Conservation (phyloP, 2,113 vertebrate species). For the Hippocampus barbouri region DNA sequence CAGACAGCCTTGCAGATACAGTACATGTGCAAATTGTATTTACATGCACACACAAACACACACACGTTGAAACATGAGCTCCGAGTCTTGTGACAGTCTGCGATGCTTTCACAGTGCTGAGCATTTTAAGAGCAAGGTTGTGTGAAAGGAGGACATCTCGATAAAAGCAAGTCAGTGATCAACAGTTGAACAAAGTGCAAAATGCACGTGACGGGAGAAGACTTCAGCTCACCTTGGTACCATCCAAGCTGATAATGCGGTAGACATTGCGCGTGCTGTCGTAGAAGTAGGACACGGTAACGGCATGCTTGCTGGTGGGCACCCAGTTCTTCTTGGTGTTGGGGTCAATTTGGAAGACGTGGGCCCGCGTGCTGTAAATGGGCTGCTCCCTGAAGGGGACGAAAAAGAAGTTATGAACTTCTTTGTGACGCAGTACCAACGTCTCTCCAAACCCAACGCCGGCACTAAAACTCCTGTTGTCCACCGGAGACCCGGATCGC, state of each 20-base stretch:
- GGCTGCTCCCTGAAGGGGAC: constrained; percentile 89
- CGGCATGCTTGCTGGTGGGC: constrained; percentile 97
- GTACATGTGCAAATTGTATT: not conserved
- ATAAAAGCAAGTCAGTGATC: constrained; percentile 11
- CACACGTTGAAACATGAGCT: constrained; percentile 35
- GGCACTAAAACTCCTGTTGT: constrained; percentile 26
- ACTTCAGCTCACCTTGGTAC: constrained; percentile 84
- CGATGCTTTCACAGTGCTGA: constrained; percentile 19
- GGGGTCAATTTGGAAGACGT: constrained; percentile 99
- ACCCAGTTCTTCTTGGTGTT: constrained; percentile 99
- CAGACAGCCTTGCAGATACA: not conserved
- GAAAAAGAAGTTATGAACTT: constrained; percentile 76
- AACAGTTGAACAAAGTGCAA: constrained; percentile 7
- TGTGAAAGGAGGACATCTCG: constrained; percentile 9
- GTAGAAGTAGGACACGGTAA: constrained; percentile 98
- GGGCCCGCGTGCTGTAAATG: constrained; percentile 97
- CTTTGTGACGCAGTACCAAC: constrained; percentile 62
- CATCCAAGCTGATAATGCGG: constrained; percentile 97
- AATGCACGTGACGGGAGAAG: not conserved
- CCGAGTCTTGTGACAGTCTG: constrained; percentile 6
- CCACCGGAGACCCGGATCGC: constrained; percentile 43
- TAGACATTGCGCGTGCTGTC: constrained; percentile 98
- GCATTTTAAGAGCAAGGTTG: constrained; percentile 28
- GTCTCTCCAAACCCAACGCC: constrained; percentile 53
- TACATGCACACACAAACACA: constrained; percentile 2